Conservation (phyloP, 2,797 vertebrate species). For the Atherinosoma microstoma region DNA sequence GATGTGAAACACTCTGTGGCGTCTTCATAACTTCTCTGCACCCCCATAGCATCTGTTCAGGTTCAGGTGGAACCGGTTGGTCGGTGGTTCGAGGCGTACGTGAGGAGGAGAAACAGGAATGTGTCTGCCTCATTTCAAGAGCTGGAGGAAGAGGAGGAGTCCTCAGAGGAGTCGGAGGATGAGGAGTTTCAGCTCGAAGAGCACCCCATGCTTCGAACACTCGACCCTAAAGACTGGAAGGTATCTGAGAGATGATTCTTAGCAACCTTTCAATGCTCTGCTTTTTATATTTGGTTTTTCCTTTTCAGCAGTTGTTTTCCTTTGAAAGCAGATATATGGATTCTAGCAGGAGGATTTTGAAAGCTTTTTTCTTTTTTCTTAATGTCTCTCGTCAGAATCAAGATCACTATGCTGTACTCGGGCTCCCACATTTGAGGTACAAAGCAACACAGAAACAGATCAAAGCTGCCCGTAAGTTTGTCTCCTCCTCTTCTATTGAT, state of each 20-base stretch:
- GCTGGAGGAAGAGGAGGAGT: conserved; percentile 95
- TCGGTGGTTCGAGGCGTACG: conserved; percentile 97
- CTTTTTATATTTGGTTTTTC: neutral
- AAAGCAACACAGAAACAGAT: conserved; percentile 98
- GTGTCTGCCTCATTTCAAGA: conserved; percentile 96
- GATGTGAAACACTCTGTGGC: neutral
- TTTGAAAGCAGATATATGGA: too few species aligned
- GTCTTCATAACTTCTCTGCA: conserved; percentile 4
- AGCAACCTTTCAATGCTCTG: neutral
- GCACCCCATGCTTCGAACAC: conserved; percentile 93
- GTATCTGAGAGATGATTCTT: conserved; percentile 69
- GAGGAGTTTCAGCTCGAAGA: conserved; percentile 96
- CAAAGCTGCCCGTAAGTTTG: conserved; percentile 97
- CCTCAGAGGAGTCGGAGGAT: conserved; percentile 94
- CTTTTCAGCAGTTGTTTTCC: neutral
- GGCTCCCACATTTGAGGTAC: conserved; percentile 90
- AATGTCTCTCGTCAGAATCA: conserved; percentile 88
- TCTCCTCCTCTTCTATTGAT: neutral
- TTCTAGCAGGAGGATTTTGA: too few species aligned
- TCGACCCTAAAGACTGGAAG: conserved; percentile 99
- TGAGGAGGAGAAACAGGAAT: conserved; percentile 93
- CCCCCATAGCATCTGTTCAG: conserved; percentile 85
- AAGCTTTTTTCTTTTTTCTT: neutral
- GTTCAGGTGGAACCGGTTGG: conserved; percentile 97
- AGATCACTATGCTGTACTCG: conserved; percentile 97